Base-by-base conservation (phyloP, 2,797 vertebrate species). In the Characodon lateralis region DNA sequence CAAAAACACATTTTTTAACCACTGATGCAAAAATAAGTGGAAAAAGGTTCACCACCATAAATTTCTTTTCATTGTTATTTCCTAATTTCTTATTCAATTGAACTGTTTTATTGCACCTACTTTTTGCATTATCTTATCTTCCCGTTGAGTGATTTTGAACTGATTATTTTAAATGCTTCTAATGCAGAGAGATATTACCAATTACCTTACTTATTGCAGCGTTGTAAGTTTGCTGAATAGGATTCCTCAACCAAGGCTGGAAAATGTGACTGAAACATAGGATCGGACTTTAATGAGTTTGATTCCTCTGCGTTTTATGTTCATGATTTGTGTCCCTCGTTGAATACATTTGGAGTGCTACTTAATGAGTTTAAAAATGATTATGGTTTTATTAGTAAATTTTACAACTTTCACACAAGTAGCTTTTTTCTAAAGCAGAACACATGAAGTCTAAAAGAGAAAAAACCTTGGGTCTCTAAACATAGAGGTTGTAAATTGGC, bases 51-150 rank as follows among this genome's bases (percentile, higher is more conserved):
- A n/a, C 66, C 77, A 83, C 73, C 55, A 83, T 71, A 78, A 10
- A 80, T 75, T 76, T 78, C 1, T 69, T 63, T 70, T 24, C 46
- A 41, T 71, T 79, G 69, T 63, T 61, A 16, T 71, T 81, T 84
- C 63, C 76, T 78, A 76, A 86, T 90, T 85, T 87, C 58, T 80
- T 87, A 87, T 89, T 85, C 69, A 88, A 87, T 86, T 86, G 86
- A 83, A 71, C 65, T 86, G 73, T 87, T 92, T 82, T 83, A 88
- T 88, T 82, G 71, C 85, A 78, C 82, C 75, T 84, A 72, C 71
- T 66, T 77, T 91, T 93, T 91, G 86, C 73, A 85, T 89, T 86
- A 87, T 91, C 83, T 84, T 79, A 87, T 89, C 83, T 83, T 88
- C 87, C 82, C 56, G 76, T 74, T 89, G 79, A 87, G 78, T 87